Evolutionary conservation across 2,888 invertebrate genomes (phyloP).

Genomic region (Drosophila affinis): DNA sequence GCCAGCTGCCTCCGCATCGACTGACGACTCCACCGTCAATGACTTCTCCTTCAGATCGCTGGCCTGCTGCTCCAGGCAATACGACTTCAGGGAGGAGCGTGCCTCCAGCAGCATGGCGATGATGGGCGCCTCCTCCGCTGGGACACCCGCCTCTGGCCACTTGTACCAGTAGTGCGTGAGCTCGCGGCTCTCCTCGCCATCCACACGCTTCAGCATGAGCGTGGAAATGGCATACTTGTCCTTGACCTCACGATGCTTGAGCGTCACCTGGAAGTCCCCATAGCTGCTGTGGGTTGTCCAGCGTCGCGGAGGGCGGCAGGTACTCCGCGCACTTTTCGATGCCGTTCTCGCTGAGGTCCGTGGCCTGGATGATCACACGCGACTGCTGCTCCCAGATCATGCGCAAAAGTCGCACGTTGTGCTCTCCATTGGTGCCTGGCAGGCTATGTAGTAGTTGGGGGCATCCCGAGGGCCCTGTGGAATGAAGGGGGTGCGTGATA

Average conservation of each 20-base stretch:
- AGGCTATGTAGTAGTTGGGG: conserved; percentile 94
- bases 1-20: conserved; percentile 42
- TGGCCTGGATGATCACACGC: conserved; percentile 94
- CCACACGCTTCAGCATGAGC: conserved; percentile 92
- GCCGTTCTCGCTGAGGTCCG: conserved; percentile 94
- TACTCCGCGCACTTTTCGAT: conserved; percentile 96
- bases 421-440: conserved; percentile 93
- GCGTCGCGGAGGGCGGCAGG: conserved; percentile 95
- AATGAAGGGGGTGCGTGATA: not conserved
- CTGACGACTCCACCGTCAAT: conserved; percentile 60
- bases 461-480: conserved; percentile 92
- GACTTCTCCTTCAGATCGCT: conserved; percentile 78
- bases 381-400: conserved; percentile 98
- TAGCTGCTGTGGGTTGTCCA: conserved; percentile 94
- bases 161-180: conserved; percentile 96
- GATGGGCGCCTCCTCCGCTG: conserved; percentile 91
- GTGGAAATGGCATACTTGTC: conserved; percentile 96
- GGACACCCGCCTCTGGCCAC: conserved; percentile 94
- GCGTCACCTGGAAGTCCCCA: conserved; percentile 92
- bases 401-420: conserved; percentile 95
- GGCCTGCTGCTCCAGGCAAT: conserved; percentile 81
- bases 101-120: conserved; percentile 95
- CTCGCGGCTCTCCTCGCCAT: conserved; percentile 93
- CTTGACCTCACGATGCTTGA: conserved; percentile 94
- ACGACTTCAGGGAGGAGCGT: conserved; percentile 84